phyloP scores from a whole-genome alignment of 2,113 vertebrate genomes.

The Pampusana beccarii region DNA sequence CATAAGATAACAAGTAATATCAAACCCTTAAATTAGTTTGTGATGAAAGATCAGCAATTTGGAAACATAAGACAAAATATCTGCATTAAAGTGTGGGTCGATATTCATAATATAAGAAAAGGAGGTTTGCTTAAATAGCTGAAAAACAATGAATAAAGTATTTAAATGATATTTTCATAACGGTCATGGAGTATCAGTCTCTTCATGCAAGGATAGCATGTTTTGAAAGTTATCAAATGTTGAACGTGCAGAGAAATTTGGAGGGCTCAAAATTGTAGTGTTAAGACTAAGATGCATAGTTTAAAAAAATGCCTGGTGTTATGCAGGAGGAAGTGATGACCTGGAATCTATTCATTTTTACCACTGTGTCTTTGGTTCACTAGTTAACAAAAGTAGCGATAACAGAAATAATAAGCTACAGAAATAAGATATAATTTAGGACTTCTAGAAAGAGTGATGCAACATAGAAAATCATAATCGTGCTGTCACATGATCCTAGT shows the following conservation, averaged over 20 bases:
- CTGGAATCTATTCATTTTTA: neutral
- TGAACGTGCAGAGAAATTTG: neutral
- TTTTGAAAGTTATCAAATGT: neutral
- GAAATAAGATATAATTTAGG: neutral
- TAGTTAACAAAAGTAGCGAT: neutral
- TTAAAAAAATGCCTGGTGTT: no score
- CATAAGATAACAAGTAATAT: neutral
- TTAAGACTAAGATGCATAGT: neutral
- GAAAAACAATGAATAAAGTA: neutral
- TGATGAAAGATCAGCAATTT: neutral
- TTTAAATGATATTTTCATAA: neutral
- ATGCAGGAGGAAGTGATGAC: neutral
- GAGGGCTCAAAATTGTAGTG: neutral
- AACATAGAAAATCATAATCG: neutral
- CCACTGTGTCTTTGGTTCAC: neutral
- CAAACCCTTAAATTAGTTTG: neutral
- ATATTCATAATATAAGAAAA: neutral
- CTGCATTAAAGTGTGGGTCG: neutral
- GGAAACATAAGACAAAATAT: neutral
- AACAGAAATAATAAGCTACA: neutral
- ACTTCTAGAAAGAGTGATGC: neutral
- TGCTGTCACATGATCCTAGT: neutral
- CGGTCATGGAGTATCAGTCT: accelerated
- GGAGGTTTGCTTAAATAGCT: neutral
- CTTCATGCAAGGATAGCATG: neutral